These are phyloP conservation scores for Anseranas semipalmata DNA, from an alignment of 2,113 vertebrate species.

Conservation along the genomic window DNA sequence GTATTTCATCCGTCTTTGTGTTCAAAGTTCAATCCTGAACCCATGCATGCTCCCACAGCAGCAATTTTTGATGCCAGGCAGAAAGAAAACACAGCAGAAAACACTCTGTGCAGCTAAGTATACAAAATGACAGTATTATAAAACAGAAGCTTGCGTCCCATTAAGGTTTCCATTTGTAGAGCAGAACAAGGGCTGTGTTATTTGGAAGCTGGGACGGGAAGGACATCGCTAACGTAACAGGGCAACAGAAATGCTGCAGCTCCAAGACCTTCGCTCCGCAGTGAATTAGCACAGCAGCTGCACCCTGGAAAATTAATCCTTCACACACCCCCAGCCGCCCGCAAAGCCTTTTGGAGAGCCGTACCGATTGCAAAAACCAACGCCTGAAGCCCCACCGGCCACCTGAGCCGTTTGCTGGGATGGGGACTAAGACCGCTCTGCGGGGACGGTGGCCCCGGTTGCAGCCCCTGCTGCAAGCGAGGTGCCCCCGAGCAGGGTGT, in stretches of 20 bases:
- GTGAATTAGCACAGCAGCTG: slow-evolving; percentile 49
- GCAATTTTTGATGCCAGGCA: neutral
- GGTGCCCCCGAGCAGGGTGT: neutral
- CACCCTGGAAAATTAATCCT: slow-evolving; percentile 14
- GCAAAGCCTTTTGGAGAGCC: neutral
- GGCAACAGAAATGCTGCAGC: neutral
- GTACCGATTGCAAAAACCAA: neutral
- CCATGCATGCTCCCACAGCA: neutral
- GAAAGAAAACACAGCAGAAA: neutral
- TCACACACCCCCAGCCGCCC: neutral
- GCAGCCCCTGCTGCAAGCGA: neutral
- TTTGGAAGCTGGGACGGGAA: neutral
- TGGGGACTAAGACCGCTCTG: neutral
- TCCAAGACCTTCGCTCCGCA: neutral
- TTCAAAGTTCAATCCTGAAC: neutral
- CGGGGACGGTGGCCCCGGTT: rapidly evolving
- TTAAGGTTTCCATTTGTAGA: neutral
- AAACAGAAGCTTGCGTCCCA: neutral
- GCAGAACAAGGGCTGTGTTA: neutral
- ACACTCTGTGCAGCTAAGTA: neutral
- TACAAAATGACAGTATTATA: neutral
- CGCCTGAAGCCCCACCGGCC: neutral
- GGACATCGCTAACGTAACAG: neutral
- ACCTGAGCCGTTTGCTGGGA: neutral
- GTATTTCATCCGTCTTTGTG: neutral